Evolutionary conservation across 2,888 invertebrate species (phyloP), one percentile per base, ranked within the genome.

Genomic region (Dendrolimus houi): DNA sequence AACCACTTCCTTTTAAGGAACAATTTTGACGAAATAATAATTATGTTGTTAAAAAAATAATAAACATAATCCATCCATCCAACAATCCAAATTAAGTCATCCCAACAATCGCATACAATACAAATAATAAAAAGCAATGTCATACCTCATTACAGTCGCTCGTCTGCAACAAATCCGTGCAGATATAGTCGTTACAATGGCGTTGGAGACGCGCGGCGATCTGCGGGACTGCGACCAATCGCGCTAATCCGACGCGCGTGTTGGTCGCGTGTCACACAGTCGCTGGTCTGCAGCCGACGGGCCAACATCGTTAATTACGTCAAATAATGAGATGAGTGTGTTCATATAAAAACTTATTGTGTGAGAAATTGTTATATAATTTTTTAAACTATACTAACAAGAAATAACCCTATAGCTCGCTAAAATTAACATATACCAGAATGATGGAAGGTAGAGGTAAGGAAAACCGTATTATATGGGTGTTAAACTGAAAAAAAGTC

Each of bases 71-170:
- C 47, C 47, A 47, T 12, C 47, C 47, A 0, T 8, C 12, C 12
- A 47, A 6, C 47, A 47, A 10, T 12, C 47, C 12, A 47, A 47
- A 47, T 47, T 47, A 47, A 47, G 47, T 42, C 12, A 55, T 14
- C 14, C 52, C n/a, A 57, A 60, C 59, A 62, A 61, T 56, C 59
- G 59, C 55, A 47, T 12, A 47, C 47, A 47, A 58, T 61, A 6
- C 61, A 64, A 56, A 65, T 65, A 75, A 72, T 74, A 78, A 77
- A 80, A 79, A 79, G 79, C 81, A 71, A 77, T 83, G 85, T 86
- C 85, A 86, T 77, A 79, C 67, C 79, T 85, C 81, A 81, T 87
- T 86, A 84, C 67, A 60, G 70, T 61, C 62, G 60, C 60, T 63
- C 66, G 63, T 69, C 68, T 72, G 75, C 73, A 72, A 71, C 79